A percentile compares a stretch with the other conserved stretches of the same genome.
phyloP scores from a whole-genome alignment of 2,113 vertebrate species.

The Amphiprion percula region DNA sequence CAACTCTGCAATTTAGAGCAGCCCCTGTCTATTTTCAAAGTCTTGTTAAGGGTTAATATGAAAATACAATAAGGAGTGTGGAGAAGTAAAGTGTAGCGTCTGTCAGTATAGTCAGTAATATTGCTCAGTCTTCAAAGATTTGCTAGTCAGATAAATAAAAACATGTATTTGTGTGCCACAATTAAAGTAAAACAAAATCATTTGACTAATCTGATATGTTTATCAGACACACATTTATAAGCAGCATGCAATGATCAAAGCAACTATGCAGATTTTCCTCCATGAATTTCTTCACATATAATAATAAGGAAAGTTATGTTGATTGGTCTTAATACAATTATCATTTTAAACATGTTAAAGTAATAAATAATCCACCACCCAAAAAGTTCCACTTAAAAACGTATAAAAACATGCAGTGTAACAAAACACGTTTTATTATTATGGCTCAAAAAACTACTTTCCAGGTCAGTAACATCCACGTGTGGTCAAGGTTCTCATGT shows the following conservation, averaged over 20 bases:
- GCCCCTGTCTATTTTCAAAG: background rate
- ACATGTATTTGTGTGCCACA: background rate
- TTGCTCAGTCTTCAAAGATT: conserved; percentile 23
- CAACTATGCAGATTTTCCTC: conserved; percentile 22
- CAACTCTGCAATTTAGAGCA: background rate
- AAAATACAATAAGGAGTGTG: background rate
- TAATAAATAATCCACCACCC: conserved; percentile 44
- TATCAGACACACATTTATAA: conserved; percentile 3
- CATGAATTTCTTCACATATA: conserved; percentile 3
- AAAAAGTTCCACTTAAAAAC: conserved; percentile 3
- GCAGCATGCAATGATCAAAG: conserved; percentile 45
- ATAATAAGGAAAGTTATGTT: background rate
- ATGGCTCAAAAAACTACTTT: conserved; percentile 17
- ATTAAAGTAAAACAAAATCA: conserved; percentile 1
- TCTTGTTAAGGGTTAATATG: background rate
- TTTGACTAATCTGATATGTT: conserved; percentile 16
- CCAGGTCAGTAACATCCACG: conserved; percentile 3
- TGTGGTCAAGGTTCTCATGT: background rate
- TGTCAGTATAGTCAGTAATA: conserved; percentile 8
- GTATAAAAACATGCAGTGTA: background rate
- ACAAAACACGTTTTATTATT: background rate
- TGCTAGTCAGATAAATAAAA: conserved; percentile 3
- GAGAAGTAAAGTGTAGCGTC: background rate
- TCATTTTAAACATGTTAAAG: background rate
- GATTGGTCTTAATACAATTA: conserved; percentile 3